Evolutionary conservation across 2,113 vertebrate genomes (phyloP), one percentile per base, ranked within the genome.

Genomic region (Cyprinodon tularosa): DNA sequence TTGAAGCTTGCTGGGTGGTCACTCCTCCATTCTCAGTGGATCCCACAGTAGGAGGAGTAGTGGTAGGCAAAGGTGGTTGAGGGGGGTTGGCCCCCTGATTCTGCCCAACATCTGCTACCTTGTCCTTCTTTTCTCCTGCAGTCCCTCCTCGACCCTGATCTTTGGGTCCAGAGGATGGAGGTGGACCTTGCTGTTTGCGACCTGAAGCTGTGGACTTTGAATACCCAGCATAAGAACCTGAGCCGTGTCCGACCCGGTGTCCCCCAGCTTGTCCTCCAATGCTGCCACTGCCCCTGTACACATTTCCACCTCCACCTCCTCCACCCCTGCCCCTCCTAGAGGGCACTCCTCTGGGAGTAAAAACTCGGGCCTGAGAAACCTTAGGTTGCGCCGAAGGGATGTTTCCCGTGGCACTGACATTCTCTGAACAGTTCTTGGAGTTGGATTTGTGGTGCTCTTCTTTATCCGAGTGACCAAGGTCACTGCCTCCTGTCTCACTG

Each of bases 321-420:
- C 96, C 97, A 0, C 96, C 97, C 2, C 97, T 90, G 12, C 97
- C 97, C 12, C 97, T 84, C 17, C 96, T 94, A 0, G 96, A 97
- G 0, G 96, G 97, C 6, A 97, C 96, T 0, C 97, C 97, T 20
- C 96, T 93, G 1, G 97, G 97, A 11, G 96, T 98, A 79, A 98
- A 98, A n/a, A 96, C 95, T 2, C 96, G 93, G 3, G 96, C 94
- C 93, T 76, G 96, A 85, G 80, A 85, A 37, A 88, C 87, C 84
- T 93, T 92, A 17, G 88, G 75, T 7, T 93, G 92, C 20, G 86
- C 92, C 3, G 88, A 86, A 37, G 86, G 82, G n/a, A 85, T 40
- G 14, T 66, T 66, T 17, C 76, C 59, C 53, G 44, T 5, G 78
- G 91, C 63, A 64, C 37, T 81, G 39, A 36, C 84, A 66, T 75